These are phyloP conservation scores for Pteronotus mesoamericanus DNA, from an alignment of 2,797 vertebrate genomes.

Conservation along the genomic window DNA sequence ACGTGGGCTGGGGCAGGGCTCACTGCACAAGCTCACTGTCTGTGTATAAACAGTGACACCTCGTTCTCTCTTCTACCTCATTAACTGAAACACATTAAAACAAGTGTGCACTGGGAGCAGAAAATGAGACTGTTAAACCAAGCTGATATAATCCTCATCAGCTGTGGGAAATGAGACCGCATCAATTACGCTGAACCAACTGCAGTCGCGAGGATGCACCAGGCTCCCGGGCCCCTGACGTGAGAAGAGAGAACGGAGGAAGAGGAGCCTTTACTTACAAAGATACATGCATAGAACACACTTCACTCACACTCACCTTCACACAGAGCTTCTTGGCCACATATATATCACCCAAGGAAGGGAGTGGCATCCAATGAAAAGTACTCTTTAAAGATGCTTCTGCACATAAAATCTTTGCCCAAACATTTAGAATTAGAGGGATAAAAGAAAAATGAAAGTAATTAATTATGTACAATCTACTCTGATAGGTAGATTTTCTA, in stretches of 20 bases:
- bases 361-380: neutral
- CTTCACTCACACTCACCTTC: neutral
- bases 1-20: constrained; percentile 32
- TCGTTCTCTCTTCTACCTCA: constrained; percentile 84
- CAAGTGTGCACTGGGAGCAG: constrained; percentile 83
- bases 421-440: neutral
- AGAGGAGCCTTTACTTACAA: neutral
- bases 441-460: neutral
- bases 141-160: constrained; percentile 85
- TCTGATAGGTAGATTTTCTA: neutral
- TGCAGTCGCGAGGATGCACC: constrained; percentile 11
- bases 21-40: constrained; percentile 69
- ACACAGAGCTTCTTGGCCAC: neutral
- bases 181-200: constrained; percentile 76
- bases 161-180: constrained; percentile 80
- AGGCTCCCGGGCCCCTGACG: constrained; percentile 16
- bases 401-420: neutral
- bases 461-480: neutral
- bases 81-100: constrained; percentile 87
- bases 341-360: neutral
- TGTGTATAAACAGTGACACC: constrained; percentile 82
- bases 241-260: neutral
- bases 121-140: constrained; percentile 85
- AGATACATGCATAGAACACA: neutral
- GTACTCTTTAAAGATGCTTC: neutral